These are phyloP conservation scores for Lasiurus borealis DNA, from an alignment of 2,113 vertebrate genomes.

Conservation along the genomic window DNA sequence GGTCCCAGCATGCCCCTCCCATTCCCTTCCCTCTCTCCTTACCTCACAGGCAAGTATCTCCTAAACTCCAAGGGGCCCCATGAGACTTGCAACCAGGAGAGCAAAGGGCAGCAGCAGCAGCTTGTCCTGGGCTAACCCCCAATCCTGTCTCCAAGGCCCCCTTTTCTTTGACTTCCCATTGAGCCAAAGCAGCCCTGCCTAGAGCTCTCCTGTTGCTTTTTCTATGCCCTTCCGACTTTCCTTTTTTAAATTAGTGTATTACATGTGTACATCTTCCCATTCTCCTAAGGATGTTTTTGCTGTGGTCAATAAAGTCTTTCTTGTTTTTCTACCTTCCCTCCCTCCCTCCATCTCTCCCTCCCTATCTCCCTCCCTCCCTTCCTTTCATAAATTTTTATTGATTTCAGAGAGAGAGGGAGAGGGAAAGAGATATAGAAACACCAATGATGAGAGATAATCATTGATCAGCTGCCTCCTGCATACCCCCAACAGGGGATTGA, in stretches of 20 bases:
- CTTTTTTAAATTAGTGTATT: no score
- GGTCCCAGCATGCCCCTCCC: background rate
- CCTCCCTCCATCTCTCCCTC: no score
- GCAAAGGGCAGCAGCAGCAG: background rate
- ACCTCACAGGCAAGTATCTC: no score
- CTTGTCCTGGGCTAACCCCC: background rate
- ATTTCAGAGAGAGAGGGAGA: background rate
- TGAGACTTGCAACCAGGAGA: background rate
- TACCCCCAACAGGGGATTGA: fast-evolving
- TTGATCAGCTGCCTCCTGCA: no score
- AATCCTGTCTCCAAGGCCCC: background rate
- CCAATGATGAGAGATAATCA: no score
- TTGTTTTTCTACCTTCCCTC: no score
- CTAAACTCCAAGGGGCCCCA: background rate
- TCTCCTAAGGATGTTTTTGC: background rate
- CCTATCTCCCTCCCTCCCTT: fast-evolving
- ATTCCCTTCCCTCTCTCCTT: background rate
- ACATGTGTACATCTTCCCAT: no score
- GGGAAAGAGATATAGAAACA: background rate
- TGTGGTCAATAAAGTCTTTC: background rate
- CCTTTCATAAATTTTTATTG: no score
- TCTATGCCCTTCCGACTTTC: background rate
- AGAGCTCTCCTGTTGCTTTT: background rate
- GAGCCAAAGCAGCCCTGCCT: background rate
- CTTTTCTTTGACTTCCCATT: background rate